Evolutionary conservation across 1,140 invertebrate species (phyloP).

Genomic region (Bilobella aurantiaca): DNA sequence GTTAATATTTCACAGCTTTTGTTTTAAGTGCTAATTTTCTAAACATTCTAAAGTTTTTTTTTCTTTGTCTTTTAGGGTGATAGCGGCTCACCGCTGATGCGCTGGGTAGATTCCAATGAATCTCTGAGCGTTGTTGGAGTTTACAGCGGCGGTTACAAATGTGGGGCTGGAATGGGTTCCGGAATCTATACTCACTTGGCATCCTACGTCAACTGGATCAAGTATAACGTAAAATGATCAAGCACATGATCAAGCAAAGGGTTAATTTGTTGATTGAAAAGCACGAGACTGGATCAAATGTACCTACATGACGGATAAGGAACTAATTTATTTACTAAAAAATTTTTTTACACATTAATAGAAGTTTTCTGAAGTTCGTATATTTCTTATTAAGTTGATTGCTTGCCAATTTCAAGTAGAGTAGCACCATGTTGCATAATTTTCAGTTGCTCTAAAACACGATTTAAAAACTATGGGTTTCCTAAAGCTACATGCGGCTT

Average conservation of each 20-base stretch:
- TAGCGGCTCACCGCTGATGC: conserved; percentile 4
- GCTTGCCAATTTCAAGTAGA: no score
- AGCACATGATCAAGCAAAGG: no score
- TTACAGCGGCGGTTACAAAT: neutral
- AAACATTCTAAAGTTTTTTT: neutral
- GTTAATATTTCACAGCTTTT: neutral
- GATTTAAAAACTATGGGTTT: neutral
- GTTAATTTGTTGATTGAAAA: no score
- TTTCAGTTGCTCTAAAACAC: neutral
- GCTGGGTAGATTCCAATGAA: neutral
- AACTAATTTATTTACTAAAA: no score
- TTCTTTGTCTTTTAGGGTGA: conserved; percentile 2
- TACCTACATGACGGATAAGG: no score
- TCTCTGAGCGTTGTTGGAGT: conserved; percentile 7
- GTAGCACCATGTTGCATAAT: no score
- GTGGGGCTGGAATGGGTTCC: neutral
- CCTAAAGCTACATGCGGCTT: no score
- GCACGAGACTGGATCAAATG: no score
- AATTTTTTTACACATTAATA: no score
- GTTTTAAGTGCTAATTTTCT: neutral
- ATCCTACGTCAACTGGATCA: conserved; percentile 8
- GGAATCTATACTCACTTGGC: conserved; percentile 4
- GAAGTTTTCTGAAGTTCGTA: no score
- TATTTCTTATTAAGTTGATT: no score
- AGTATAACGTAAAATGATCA: neutral